phyloP scores from a whole-genome alignment of 2,113 vertebrate genomes.

The Phalacrocorax pelagicus region DNA sequence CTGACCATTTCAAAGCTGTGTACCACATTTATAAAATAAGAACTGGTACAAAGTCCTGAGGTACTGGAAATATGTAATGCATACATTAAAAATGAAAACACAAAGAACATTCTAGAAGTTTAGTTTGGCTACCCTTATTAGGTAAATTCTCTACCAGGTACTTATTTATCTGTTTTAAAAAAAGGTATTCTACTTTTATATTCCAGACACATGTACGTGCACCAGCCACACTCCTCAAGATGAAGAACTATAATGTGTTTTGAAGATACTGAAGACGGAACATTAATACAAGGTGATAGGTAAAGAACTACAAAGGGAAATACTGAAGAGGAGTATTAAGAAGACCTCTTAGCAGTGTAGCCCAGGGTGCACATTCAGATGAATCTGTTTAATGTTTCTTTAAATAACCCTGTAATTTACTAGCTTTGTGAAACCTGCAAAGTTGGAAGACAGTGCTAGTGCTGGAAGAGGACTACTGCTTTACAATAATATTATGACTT shows the following conservation, averaged over 20 bases:
- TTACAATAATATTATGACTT: neutral
- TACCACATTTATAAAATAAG: neutral
- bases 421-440: neutral
- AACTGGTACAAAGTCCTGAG: neutral
- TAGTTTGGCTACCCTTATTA: neutral
- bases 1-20: neutral
- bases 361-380: neutral
- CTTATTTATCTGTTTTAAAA: neutral
- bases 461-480: neutral
- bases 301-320: neutral
- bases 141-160: neutral
- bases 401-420: neutral
- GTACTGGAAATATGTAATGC: neutral
- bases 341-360: neutral
- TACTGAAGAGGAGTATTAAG: neutral
- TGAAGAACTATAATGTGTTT: neutral
- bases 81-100: neutral
- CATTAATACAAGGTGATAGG: neutral
- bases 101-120: neutral
- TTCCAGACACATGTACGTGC: neutral
- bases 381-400: neutral
- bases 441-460: neutral
- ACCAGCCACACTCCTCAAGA: neutral
- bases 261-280: neutral
- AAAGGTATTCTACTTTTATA: neutral